Evolutionary conservation across 1,140 invertebrate species (phyloP).

Genomic region (Aphelinus certus): DNA sequence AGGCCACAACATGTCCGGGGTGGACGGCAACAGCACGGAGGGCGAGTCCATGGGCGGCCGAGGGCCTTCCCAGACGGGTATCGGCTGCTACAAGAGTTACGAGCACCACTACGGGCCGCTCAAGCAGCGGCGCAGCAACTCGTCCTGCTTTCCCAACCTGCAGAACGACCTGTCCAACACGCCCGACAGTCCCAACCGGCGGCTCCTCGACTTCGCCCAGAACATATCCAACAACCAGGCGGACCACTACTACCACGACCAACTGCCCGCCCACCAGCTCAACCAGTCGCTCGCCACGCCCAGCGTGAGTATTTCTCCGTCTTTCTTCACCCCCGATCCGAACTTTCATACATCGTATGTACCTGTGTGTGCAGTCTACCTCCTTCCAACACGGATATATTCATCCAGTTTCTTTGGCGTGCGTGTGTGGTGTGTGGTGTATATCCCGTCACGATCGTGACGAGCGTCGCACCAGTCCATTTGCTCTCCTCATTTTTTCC

Average conservation of each 20-base stretch:
- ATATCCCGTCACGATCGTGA: neutral
- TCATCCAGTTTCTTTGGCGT: no score
- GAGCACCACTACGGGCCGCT: constrained; percentile 69
- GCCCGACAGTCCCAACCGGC: constrained; percentile 64
- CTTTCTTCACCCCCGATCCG: no score
- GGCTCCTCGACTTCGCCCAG: constrained; percentile 64
- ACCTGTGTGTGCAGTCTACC: no score
- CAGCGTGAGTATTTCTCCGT: constrained; percentile 56
- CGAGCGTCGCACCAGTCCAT: constrained; percentile 4
- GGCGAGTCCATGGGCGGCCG: constrained; percentile 77
- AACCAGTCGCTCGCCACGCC: constrained; percentile 61
- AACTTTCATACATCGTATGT: no score
- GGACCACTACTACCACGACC: constrained; percentile 62
- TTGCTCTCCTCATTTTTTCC: neutral
- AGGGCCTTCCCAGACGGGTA: constrained; percentile 77
- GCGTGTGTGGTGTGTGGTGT: neutral
- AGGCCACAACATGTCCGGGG: constrained; percentile 92
- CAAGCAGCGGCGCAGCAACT: constrained; percentile 69
- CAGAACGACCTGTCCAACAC: constrained; percentile 63
- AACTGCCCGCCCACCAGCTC: constrained; percentile 56
- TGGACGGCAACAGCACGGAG: constrained; percentile 85
- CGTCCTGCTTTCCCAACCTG: constrained; percentile 71
- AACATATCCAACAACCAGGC: constrained; percentile 60
- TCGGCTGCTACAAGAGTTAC: constrained; percentile 87
- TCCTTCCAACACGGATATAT: no score